phyloP scores from a whole-genome alignment of 2,113 vertebrate genomes.

The Cynoglossus semilaevis region DNA sequence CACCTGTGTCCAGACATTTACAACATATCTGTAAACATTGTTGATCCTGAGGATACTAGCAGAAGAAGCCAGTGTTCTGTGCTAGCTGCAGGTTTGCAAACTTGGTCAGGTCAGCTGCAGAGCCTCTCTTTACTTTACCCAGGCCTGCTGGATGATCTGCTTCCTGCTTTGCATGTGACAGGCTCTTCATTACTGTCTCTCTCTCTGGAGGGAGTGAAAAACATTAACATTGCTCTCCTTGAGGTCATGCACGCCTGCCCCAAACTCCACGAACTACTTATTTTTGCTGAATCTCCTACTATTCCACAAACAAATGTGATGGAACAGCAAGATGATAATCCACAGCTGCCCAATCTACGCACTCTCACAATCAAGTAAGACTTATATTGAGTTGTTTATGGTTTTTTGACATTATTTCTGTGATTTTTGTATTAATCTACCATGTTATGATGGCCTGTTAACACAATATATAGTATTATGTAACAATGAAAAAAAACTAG shows the following conservation, averaged over 20 bases:
- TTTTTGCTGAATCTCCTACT: conserved; percentile 61
- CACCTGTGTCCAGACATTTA: conserved; percentile 63
- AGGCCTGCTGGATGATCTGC: conserved; percentile 53
- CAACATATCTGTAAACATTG: conserved; percentile 58
- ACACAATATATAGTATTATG: too few species aligned
- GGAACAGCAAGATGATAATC: conserved; percentile 36
- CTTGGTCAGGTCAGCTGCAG: conserved; percentile 62
- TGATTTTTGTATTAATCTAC: too few species aligned
- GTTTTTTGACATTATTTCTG: too few species aligned
- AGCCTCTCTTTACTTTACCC: conserved; percentile 60
- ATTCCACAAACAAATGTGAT: conserved; percentile 5
- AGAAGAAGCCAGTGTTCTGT: conserved; percentile 7
- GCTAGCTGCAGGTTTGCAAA: conserved; percentile 52
- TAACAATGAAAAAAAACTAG: too few species aligned
- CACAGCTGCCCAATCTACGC: conserved; percentile 62
- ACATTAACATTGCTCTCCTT: conserved; percentile 49
- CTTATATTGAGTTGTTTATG: background rate
- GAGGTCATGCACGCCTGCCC: conserved; percentile 65
- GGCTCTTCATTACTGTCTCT: conserved; percentile 66
- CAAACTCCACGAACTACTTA: conserved; percentile 60
- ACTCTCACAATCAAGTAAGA: conserved; percentile 71
- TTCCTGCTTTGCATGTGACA: conserved; percentile 49
- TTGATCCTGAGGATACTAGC: conserved; percentile 13
- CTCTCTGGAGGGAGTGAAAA: conserved; percentile 70
- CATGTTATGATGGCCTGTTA: too few species aligned